phyloP scores from a whole-genome alignment of 2,113 vertebrate genomes.

The Machaerirhynchus nigripectus region DNA sequence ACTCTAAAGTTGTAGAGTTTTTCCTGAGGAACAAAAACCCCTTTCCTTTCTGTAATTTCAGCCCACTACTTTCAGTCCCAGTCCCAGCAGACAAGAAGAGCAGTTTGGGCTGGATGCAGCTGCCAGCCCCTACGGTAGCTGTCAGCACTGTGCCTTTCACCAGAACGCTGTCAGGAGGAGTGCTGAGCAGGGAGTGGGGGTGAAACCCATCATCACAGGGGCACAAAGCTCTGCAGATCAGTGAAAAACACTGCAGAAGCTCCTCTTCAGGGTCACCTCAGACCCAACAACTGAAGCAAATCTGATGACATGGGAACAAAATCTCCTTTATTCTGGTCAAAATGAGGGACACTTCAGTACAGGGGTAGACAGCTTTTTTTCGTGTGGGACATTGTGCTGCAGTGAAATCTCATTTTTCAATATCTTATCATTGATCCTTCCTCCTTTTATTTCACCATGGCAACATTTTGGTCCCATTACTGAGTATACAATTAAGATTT shows the following conservation, averaged over 20 bases:
- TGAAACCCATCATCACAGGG: not conserved
- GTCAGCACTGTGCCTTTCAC: not conserved
- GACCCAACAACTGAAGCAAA: not conserved
- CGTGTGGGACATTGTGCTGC: not conserved
- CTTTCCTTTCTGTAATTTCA: not conserved
- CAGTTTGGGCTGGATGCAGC: not conserved
- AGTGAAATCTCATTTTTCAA: conserved; percentile 9
- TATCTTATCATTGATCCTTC: conserved; percentile 3
- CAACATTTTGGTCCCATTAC: conserved; percentile 46
- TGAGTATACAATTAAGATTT: conserved; percentile 41
- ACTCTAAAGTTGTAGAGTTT: not conserved
- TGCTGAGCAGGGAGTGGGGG: not conserved
- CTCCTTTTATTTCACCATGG: conserved; percentile 42
- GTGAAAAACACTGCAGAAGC: not conserved
- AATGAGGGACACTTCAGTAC: not conserved
- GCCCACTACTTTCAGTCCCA: not conserved
- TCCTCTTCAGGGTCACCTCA: not conserved
- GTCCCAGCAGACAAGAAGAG: not conserved
- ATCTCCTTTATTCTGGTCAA: not conserved
- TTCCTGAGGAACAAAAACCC: not conserved
- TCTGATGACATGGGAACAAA: not conserved
- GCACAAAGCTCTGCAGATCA: not conserved
- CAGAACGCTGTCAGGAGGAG: not conserved
- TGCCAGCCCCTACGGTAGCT: not conserved
- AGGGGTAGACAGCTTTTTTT: not conserved